Percentiles rank a stretch among this genome's conserved stretches.
Conservation (phyloP, 2,113 vertebrate genomes). For the Cichladusa arquata region DNA sequence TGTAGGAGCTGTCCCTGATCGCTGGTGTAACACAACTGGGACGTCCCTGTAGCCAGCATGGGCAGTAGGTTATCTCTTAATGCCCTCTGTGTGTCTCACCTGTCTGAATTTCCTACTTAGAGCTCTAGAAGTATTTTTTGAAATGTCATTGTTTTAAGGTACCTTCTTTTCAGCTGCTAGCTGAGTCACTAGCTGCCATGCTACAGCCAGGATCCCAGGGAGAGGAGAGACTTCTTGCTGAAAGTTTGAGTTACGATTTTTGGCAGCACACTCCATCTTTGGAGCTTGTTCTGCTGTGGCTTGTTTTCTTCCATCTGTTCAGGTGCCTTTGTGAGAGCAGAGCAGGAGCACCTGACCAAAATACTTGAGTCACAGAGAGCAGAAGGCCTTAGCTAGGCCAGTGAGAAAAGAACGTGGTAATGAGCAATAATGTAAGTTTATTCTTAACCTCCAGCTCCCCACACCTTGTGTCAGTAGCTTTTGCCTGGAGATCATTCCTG, state of each 20-base stretch:
- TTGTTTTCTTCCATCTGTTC: conserved; percentile 30
- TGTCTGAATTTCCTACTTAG: not conserved
- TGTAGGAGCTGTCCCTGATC: accelerated
- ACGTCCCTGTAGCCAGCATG: not conserved
- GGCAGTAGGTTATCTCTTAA: not conserved
- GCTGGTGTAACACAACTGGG: accelerated
- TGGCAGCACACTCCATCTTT: conserved; percentile 4
- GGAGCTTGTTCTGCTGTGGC: not conserved
- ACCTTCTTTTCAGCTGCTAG: not conserved
- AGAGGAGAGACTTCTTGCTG: not conserved
- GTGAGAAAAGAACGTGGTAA: not conserved
- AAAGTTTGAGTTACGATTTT: not conserved
- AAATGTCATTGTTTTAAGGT: not conserved
- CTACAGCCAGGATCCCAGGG: not conserved
- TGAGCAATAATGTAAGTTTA: not conserved
- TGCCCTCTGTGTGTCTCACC: not conserved
- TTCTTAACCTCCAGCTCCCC: not conserved
- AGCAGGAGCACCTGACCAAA: not conserved
- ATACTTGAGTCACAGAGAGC: not conserved
- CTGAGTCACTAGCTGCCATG: not conserved
- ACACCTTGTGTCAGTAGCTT: not conserved
- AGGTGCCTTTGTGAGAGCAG: not conserved
- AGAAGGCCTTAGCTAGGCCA: not conserved
- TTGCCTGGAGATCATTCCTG: not conserved
- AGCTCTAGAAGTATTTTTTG: not conserved